Percentiles rank a stretch among this genome's conserved stretches.
phyloP scores from a whole-genome alignment of 2,113 vertebrate genomes.

The Mesembrinibis cayennensis region DNA sequence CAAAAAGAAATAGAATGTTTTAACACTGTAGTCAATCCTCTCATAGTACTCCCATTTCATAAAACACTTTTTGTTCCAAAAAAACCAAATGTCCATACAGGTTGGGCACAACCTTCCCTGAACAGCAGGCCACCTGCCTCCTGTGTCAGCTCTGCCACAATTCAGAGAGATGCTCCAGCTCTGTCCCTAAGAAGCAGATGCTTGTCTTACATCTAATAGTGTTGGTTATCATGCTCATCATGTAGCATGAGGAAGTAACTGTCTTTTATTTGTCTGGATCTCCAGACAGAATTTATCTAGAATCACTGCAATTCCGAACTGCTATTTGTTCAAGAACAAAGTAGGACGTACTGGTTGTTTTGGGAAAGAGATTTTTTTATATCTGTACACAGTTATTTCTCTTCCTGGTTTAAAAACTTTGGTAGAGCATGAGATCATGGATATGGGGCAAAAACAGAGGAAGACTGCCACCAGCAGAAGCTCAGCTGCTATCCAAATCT shows the following conservation, averaged over 20 bases:
- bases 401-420: neutral
- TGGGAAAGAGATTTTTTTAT: neutral
- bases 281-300: neutral
- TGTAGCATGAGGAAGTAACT: neutral
- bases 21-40: neutral
- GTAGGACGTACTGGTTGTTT: neutral
- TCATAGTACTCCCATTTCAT: neutral
- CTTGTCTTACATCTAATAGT: neutral
- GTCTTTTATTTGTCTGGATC: neutral
- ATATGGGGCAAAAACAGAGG: neutral
- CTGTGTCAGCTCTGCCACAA: neutral
- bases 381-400: neutral
- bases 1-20: neutral
- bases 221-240: neutral
- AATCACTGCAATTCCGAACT: neutral
- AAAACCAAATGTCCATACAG: neutral
- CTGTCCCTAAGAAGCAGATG: neutral
- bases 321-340: neutral
- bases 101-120: neutral
- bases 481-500: neutral
- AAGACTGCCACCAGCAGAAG: neutral
- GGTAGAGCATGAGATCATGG: neutral
- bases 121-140: neutral
- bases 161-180: neutral
- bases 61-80: neutral